Conservation (phyloP, 2,888 invertebrate genomes). For the Dyspetes luteomarginatus region DNA sequence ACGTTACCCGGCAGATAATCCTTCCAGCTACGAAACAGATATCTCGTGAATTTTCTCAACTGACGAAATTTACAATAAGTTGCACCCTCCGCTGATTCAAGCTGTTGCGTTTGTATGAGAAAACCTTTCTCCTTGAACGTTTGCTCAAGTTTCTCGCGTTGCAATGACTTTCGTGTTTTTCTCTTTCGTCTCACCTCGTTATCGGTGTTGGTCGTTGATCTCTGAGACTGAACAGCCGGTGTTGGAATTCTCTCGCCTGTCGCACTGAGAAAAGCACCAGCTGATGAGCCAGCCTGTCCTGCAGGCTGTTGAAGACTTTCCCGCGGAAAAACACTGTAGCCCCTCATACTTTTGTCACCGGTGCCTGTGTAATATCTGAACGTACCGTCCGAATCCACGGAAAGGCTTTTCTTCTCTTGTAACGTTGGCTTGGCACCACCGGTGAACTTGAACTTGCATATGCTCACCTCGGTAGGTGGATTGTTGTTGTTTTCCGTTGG, state of each 20-base stretch:
- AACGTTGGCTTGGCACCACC: conserved; percentile 95
- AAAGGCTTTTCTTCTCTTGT: conserved; percentile 96
- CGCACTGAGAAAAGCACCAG: conserved; percentile 83
- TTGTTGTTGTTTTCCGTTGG: conserved; percentile 89
- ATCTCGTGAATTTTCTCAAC: conserved; percentile 94
- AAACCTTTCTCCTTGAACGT: conserved; percentile 97
- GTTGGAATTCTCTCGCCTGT: conserved; percentile 85
- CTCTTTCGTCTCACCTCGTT: conserved; percentile 86
- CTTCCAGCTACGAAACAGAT: conserved; percentile 96
- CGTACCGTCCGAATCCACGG: conserved; percentile 95
- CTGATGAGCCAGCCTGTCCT: conserved; percentile 84
- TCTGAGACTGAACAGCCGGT: conserved; percentile 69
- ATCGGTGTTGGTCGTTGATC: conserved; percentile 70
- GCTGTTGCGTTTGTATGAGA: conserved; percentile 95
- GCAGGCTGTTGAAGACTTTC: conserved; percentile 88
- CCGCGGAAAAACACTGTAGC: conserved; percentile 91
- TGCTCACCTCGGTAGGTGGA: conserved; percentile 93
- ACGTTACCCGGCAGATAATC: conserved; percentile 94
- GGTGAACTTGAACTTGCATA: conserved; percentile 97
- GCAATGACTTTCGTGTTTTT: conserved; percentile 92
- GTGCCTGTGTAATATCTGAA: conserved; percentile 94
- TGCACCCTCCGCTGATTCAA: conserved; percentile 96
- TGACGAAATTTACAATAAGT: conserved; percentile 97
- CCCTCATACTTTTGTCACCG: conserved; percentile 90
- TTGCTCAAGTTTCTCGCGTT: conserved; percentile 94